These are phyloP conservation scores for Leucoraja erinaceus DNA, from an alignment of 2,113 vertebrate species.

Conservation along the genomic window DNA sequence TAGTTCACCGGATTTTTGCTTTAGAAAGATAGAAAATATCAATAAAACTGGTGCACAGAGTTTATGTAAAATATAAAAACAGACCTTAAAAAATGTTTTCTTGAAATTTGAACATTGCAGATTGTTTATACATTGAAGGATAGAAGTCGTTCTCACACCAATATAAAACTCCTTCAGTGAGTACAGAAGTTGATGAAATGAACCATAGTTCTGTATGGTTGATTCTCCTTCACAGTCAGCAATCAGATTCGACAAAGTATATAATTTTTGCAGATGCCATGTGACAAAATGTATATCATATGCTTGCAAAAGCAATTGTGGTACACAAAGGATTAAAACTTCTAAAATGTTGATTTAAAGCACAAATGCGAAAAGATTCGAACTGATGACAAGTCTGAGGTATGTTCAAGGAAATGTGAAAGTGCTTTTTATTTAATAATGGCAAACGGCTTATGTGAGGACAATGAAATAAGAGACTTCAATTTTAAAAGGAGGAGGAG, in stretches of 20 bases:
- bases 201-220: not conserved
- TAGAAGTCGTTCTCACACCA: not conserved
- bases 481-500: constrained; percentile 31
- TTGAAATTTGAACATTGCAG: not conserved
- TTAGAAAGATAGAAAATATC: not conserved
- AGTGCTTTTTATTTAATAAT: constrained; percentile 36
- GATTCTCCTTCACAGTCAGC: not conserved
- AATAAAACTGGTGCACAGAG: not conserved
- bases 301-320: constrained; percentile 23
- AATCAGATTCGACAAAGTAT: constrained; percentile 1
- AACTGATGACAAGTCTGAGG: constrained; percentile 36
- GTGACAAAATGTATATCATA: not conserved
- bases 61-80: not conserved
- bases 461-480: constrained; percentile 26
- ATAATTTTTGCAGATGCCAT: constrained; percentile 32
- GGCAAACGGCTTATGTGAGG: not conserved
- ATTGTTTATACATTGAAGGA: not conserved
- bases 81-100: not conserved
- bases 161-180: not conserved
- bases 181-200: not conserved
- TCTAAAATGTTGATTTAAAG: constrained; percentile 35
- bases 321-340: constrained; percentile 26
- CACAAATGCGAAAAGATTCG: constrained; percentile 6
- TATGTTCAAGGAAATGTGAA: constrained; percentile 37
- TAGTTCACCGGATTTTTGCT: not conserved